Conservation (phyloP, 2,113 vertebrate genomes). For the Poicephalus meyeri region DNA sequence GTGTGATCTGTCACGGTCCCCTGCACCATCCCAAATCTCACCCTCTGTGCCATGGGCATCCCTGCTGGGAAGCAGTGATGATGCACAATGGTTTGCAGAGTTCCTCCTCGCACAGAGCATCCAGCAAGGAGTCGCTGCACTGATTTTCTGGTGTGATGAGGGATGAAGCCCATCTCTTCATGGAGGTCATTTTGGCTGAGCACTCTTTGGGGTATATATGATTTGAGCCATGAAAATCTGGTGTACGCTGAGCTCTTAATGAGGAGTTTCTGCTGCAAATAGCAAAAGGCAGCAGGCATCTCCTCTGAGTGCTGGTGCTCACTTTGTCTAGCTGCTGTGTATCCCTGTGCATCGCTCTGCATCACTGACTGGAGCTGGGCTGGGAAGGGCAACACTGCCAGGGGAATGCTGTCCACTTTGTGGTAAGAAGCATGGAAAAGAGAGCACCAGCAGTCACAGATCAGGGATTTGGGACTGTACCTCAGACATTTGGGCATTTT, state of each 20-base stretch:
- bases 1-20: background rate
- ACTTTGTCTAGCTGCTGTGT: rapidly evolving
- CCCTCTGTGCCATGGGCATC: background rate
- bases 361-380: background rate
- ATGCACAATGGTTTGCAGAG: background rate
- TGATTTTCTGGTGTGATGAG: background rate
- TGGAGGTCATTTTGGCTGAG: rapidly evolving
- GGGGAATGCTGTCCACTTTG: background rate
- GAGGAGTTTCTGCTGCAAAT: background rate
- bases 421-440: background rate
- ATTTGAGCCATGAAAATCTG: background rate
- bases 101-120: rapidly evolving
- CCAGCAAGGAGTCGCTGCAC: background rate
- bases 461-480: background rate
- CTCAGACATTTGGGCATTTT: rapidly evolving
- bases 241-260: background rate
- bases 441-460: background rate
- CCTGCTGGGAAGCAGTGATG: background rate
- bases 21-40: background rate
- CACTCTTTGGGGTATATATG: background rate
- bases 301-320: background rate
- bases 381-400: background rate
- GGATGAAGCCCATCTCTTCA: background rate
- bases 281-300: background rate
- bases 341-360: background rate